phyloP scores from a whole-genome alignment of 2,888 invertebrate species.

The Pachycephus smyrnensis region DNA sequence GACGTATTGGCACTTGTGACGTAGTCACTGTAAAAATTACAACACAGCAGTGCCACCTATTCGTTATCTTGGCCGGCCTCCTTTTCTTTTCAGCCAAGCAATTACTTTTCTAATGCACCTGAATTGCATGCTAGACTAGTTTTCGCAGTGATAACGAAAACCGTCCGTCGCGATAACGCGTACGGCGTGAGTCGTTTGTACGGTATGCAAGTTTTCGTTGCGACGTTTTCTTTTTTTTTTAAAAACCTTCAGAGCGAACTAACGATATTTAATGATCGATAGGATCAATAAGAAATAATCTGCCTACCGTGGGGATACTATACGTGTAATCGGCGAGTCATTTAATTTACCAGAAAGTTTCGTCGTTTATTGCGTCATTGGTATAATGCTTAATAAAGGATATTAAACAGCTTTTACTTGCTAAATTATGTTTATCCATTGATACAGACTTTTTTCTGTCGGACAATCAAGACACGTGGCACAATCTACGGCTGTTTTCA shows the following conservation, averaged over 20 bases:
- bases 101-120: constrained; percentile 1
- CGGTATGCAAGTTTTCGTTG: not conserved
- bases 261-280: no score
- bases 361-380: not conserved
- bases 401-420: not conserved
- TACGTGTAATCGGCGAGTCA: no score
- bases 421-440: not conserved
- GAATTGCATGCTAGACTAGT: constrained; percentile 5
- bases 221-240: not conserved
- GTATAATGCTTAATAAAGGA: not conserved
- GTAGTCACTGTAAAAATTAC: not conserved
- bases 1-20: not conserved
- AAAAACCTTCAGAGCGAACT: not conserved
- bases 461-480: not conserved
- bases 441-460: not conserved
- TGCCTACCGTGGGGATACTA: not conserved
- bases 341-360: not conserved
- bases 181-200: not conserved
- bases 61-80: not conserved
- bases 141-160: constrained; percentile 8
- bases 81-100: not conserved
- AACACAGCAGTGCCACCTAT: not conserved
- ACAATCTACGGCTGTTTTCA: not conserved
- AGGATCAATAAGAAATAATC: not conserved
- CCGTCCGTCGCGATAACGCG: not conserved